Evolutionary conservation across 1,140 invertebrate genomes (phyloP).

Genomic region (Caerostris extrusa): DNA sequence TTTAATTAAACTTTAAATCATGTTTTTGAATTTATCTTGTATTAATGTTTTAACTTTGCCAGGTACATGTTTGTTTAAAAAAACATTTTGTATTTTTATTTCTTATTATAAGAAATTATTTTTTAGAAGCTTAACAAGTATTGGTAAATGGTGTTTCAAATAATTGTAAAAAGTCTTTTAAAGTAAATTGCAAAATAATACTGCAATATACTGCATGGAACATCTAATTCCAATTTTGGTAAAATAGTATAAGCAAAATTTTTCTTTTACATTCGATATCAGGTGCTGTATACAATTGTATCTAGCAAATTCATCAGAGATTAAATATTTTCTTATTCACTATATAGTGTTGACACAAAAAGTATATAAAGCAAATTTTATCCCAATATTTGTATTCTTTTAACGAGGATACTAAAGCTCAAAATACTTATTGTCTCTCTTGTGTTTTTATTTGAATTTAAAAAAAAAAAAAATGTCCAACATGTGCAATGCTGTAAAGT

Average conservation of each 20-base stretch:
- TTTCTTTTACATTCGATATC: constrained; percentile 18
- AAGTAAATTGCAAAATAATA: background rate
- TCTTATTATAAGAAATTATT: too few species aligned
- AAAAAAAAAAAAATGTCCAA: background rate
- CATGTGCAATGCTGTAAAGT: constrained; percentile 35
- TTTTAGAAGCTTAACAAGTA: background rate
- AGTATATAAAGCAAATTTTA: constrained; percentile 33
- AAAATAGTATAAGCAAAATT: background rate
- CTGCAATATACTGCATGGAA: background rate
- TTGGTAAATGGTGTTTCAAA: background rate
- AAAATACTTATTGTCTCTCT: constrained; percentile 44
- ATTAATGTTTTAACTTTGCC: too few species aligned
- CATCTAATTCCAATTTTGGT: background rate
- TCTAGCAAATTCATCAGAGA: constrained; percentile 44
- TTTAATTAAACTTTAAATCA: background rate
- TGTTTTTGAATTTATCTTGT: background rate
- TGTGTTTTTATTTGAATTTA: constrained; percentile 8
- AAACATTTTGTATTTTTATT: too few species aligned
- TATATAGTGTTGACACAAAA: constrained; percentile 31
- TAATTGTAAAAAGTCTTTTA: background rate
- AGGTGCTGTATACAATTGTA: constrained; percentile 54
- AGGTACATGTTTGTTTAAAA: too few species aligned
- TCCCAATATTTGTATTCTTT: background rate
- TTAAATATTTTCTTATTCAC: constrained; percentile 55
- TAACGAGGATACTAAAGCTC: constrained; percentile 18